These are phyloP conservation scores for Pitangus sulphuratus DNA, from an alignment of 2,797 vertebrate genomes.

Conservation along the genomic window DNA sequence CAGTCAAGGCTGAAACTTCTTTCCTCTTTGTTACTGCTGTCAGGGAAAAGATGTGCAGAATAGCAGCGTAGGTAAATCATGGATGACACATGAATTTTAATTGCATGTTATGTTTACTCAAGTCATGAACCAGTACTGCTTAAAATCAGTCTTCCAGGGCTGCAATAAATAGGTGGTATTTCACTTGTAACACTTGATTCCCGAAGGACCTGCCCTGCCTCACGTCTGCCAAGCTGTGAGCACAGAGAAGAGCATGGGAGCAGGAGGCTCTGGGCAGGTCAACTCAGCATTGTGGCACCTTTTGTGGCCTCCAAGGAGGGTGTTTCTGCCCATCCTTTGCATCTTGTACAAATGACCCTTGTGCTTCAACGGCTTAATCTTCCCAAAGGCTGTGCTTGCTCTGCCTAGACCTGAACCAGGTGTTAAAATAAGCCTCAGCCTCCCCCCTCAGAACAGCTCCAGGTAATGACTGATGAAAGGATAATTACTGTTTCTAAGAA, in stretches of 20 bases:
- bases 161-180: background rate
- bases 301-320: background rate
- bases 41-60: background rate
- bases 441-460: background rate
- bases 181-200: background rate
- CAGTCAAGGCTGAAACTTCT: background rate
- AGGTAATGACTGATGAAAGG: slow-evolving; percentile 55
- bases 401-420: slow-evolving; percentile 51
- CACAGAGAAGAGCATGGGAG: background rate
- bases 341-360: background rate
- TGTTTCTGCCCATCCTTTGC: background rate
- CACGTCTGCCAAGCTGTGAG: background rate
- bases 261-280: background rate
- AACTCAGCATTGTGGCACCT: background rate
- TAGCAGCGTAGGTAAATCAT: background rate
- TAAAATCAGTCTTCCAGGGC: background rate
- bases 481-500: slow-evolving; percentile 22
- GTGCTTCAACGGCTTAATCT: background rate
- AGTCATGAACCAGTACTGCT: background rate
- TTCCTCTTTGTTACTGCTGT: background rate
- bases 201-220: background rate
- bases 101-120: background rate
- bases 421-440: slow-evolving; percentile 39
- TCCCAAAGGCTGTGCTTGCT: slow-evolving; percentile 23
- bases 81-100: background rate